A percentile compares a stretch with the other conserved stretches of the same genome.
phyloP scores from a whole-genome alignment of 2,888 invertebrate genomes.

The Hydropsyche betteni region DNA sequence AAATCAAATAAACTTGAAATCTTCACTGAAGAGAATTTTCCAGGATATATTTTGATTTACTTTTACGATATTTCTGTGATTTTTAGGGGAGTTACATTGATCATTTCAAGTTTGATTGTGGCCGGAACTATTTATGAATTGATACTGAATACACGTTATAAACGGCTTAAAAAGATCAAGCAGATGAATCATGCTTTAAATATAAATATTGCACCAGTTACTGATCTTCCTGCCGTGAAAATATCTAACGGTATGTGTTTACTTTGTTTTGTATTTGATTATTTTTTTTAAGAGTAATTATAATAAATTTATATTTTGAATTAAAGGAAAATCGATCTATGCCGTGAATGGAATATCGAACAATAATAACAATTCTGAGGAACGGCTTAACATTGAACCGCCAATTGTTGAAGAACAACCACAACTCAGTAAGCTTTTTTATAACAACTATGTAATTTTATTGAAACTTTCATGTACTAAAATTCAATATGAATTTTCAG shows the following conservation, averaged over 20 bases:
- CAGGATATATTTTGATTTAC: no score
- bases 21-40: no score
- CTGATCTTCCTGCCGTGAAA: constrained; percentile 42
- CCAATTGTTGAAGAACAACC: constrained; percentile 64
- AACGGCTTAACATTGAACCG: constrained; percentile 66
- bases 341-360: constrained; percentile 61
- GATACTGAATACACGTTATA: constrained; percentile 59
- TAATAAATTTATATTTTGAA: constrained; percentile 14
- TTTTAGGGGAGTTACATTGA: constrained; percentile 66
- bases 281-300: neutral
- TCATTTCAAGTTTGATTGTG: constrained; percentile 68
- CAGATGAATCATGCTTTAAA: constrained; percentile 55
- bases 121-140: constrained; percentile 78
- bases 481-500: constrained; percentile 58
- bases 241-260: constrained; percentile 46
- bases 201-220: constrained; percentile 58
- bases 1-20: no score
- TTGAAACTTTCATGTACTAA: neutral
- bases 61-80: constrained; percentile 5
- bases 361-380: constrained; percentile 68
- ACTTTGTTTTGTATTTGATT: constrained; percentile 16
- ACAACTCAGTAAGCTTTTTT: constrained; percentile 60
- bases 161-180: constrained; percentile 55
- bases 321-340: constrained; percentile 64
- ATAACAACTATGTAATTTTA: neutral